phyloP scores from a whole-genome alignment of 2,888 invertebrate genomes.

The Habrosyne pyritoides region DNA sequence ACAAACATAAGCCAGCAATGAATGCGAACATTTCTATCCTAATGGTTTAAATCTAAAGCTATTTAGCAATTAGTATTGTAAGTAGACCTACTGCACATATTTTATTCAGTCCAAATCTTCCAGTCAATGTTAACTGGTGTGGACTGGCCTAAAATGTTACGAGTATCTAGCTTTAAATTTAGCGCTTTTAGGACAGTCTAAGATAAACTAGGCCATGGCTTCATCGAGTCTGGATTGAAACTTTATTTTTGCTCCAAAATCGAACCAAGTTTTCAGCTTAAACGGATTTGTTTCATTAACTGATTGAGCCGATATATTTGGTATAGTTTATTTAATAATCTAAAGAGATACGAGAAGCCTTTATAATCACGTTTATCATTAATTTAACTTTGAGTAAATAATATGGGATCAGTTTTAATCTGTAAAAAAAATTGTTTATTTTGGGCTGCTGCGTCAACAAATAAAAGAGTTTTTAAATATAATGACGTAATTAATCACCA shows the following conservation, averaged over 20 bases:
- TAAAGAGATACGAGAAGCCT: too few relatives aligned
- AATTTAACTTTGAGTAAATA: too few relatives aligned
- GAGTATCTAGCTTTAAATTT: conserved; percentile 35
- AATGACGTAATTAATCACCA: too few relatives aligned
- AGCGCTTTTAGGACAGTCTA: conserved; percentile 36
- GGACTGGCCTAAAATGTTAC: conserved; percentile 16
- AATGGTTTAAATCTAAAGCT: neutral
- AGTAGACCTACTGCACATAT: conserved; percentile 9
- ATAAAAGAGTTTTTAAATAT: too few relatives aligned
- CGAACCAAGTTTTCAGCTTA: neutral
- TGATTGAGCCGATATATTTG: neutral
- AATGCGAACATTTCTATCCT: neutral
- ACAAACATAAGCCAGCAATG: neutral
- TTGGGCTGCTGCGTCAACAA: too few relatives aligned
- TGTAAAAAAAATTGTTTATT: too few relatives aligned
- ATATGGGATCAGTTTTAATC: too few relatives aligned
- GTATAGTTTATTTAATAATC: too few relatives aligned
- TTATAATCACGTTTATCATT: too few relatives aligned
- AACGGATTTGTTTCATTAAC: neutral
- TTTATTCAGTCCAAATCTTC: conserved; percentile 12
- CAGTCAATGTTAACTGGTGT: conserved; percentile 3
- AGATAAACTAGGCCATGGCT: conserved; percentile 35
- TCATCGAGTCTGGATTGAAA: conserved; percentile 23
- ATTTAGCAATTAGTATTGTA: too few relatives aligned
- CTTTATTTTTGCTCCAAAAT: conserved; percentile 1